Percentiles rank a stretch among this genome's conserved stretches.
Evolutionary conservation across 2,797 vertebrate species (phyloP).

Genomic region (Anableps anableps): DNA sequence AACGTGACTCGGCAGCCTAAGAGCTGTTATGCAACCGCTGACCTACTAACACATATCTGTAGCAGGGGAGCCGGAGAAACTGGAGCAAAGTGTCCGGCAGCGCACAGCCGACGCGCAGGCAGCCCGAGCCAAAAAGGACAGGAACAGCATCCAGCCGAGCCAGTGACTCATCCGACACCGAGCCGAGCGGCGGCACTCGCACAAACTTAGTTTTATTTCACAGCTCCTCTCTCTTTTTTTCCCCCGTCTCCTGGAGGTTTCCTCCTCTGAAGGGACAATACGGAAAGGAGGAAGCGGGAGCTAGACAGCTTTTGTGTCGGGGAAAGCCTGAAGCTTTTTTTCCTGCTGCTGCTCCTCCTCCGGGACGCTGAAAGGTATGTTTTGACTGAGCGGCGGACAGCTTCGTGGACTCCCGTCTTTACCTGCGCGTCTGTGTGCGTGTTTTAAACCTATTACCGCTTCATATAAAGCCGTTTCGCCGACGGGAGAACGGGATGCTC

Average conservation of each 20-base stretch:
- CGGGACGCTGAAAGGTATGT: slow-evolving; percentile 69
- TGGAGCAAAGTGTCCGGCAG: slow-evolving; percentile 81
- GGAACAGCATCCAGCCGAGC: slow-evolving; percentile 47
- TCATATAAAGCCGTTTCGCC: not conserved
- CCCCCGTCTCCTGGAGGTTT: slow-evolving; percentile 44
- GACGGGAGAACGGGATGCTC: slow-evolving; percentile 43
- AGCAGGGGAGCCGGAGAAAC: slow-evolving; percentile 76
- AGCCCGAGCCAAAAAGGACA: slow-evolving; percentile 54
- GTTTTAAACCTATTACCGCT: not conserved
- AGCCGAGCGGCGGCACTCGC: slow-evolving; percentile 17
- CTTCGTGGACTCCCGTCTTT: slow-evolving; percentile 8
- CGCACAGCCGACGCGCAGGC: slow-evolving; percentile 63
- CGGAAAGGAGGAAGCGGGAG: slow-evolving; percentile 64
- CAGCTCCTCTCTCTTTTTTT: not conserved
- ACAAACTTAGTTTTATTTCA: slow-evolving; percentile 46
- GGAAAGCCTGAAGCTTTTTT: slow-evolving; percentile 57
- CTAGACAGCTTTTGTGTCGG: slow-evolving; percentile 79
- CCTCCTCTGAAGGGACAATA: slow-evolving; percentile 37
- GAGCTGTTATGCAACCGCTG: slow-evolving; percentile 85
- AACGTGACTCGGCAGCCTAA: slow-evolving; percentile 83
- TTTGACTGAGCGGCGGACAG: slow-evolving; percentile 8
- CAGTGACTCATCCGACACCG: slow-evolving; percentile 39
- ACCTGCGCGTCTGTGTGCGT: not conserved
- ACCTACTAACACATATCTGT: slow-evolving; percentile 88
- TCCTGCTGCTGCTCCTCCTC: slow-evolving; percentile 15